Percentiles rank a stretch among this genome's conserved stretches.
These are phyloP conservation scores for Labrus mixtus DNA, from an alignment of 2,113 vertebrate genomes.

Conservation along the genomic window DNA sequence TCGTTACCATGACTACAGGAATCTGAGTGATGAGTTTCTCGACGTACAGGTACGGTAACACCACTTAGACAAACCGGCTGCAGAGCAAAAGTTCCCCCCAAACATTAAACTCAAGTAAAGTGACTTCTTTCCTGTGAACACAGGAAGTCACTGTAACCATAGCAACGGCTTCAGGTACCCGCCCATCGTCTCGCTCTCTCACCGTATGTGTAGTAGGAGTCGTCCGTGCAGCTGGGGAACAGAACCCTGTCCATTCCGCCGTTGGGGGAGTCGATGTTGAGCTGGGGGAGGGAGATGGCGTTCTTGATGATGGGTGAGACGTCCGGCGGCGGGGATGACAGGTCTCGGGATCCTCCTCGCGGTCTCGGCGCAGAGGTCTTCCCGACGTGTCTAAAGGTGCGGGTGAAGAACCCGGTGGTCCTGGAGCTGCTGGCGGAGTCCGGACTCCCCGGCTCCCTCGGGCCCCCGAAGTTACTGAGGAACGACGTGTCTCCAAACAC, in stretches of 20 bases:
- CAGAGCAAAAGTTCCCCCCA: no score
- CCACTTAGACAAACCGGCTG: no score
- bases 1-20: no score
- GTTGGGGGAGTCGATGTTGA: slow-evolving; percentile 79
- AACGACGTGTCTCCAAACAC: slow-evolving; percentile 98
- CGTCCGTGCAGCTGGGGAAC: slow-evolving; percentile 85
- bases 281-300: slow-evolving; percentile 92
- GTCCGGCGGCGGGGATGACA: slow-evolving; percentile 85
- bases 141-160: no score
- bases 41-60: no score
- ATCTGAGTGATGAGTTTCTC: no score
- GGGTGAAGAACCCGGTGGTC: slow-evolving; percentile 84
- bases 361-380: slow-evolving; percentile 78
- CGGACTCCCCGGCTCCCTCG: slow-evolving; percentile 58
- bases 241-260: slow-evolving; percentile 79
- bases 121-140: no score
- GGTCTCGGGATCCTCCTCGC: slow-evolving; percentile 63
- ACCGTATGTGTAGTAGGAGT: slow-evolving; percentile 88
- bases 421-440: slow-evolving; percentile 80
- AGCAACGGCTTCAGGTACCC: no score
- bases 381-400: slow-evolving; percentile 89
- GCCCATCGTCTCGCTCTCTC: no score
- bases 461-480: slow-evolving; percentile 91
- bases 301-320: slow-evolving; percentile 97
- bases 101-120: no score